Percentiles rank a stretch among this genome's conserved stretches.
Conservation (phyloP, 1,140 invertebrate genomes). For the Drosophila lacteicornis region DNA sequence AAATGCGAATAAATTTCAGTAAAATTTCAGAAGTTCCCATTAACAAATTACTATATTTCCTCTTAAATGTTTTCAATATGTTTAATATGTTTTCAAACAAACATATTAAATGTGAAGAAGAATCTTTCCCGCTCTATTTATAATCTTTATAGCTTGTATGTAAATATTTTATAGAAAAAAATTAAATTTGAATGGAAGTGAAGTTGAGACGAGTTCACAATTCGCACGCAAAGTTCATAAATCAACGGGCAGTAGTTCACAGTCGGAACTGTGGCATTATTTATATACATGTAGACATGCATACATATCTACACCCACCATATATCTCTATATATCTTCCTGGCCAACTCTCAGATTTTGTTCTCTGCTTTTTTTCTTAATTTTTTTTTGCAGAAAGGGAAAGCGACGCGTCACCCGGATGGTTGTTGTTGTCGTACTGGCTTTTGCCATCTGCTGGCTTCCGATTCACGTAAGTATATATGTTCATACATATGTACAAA, state of each 20-base stretch:
- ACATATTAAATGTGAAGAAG: neutral
- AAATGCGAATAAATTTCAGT: too few species aligned
- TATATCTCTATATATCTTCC: constrained; percentile 3
- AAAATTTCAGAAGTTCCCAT: too few species aligned
- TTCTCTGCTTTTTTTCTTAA: neutral
- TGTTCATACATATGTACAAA: neutral
- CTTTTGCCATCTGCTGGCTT: constrained; percentile 98
- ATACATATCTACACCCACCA: neutral
- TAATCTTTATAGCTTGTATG: neutral
- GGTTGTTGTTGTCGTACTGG: constrained; percentile 96
- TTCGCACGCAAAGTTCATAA: constrained; percentile 53
- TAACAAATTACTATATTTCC: too few species aligned
- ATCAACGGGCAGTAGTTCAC: constrained; percentile 32
- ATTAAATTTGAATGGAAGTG: constrained; percentile 24
- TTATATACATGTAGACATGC: constrained; percentile 6
- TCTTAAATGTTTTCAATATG: neutral
- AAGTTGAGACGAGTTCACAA: constrained; percentile 10
- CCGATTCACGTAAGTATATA: constrained; percentile 92
- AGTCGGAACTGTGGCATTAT: constrained; percentile 43
- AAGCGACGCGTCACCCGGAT: constrained; percentile 96
- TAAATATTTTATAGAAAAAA: constrained; percentile 2
- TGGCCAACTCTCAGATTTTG: neutral
- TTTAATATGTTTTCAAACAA: neutral
- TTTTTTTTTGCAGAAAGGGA: constrained; percentile 87
- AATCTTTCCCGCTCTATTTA: neutral